Conservation (phyloP, 2,888 invertebrate species). For the Pinctada fucata region DNA sequence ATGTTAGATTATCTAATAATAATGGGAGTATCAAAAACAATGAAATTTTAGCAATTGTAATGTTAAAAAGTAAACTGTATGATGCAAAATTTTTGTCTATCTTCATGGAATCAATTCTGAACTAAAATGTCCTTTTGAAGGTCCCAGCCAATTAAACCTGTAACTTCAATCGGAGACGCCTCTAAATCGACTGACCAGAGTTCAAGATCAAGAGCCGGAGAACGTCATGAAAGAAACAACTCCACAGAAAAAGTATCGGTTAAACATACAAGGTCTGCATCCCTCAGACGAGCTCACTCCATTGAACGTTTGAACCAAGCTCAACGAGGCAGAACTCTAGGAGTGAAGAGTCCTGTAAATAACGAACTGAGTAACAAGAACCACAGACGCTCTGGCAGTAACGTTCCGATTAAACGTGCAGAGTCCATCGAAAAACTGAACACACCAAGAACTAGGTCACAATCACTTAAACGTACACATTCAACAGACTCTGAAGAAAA, state of each 20-base stretch:
- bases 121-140: too few relatives aligned
- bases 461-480: constrained; percentile 17
- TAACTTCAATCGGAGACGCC: too few relatives aligned
- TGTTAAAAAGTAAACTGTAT: too few relatives aligned
- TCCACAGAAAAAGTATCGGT: neutral
- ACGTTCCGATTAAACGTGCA: constrained; percentile 2
- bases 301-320: neutral
- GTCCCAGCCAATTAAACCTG: too few relatives aligned
- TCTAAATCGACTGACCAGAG: too few relatives aligned
- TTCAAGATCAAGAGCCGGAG: too few relatives aligned
- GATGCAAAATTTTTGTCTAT: too few relatives aligned
- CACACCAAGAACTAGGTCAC: constrained; percentile 16
- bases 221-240: neutral
- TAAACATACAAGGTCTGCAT: too few relatives aligned
- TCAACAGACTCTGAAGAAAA: neutral
- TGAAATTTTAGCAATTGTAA: too few relatives aligned
- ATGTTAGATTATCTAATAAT: too few relatives aligned
- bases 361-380: neutral
- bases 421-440: constrained; percentile 7
- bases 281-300: neutral
- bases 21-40: too few relatives aligned
- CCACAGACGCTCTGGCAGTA: neutral
- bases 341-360: neutral
- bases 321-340: constrained; percentile 7
- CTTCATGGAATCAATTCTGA: too few relatives aligned